Base-by-base conservation (phyloP, 2,888 invertebrate species). In the Galeopsomyia nigrocyanea region DNA sequence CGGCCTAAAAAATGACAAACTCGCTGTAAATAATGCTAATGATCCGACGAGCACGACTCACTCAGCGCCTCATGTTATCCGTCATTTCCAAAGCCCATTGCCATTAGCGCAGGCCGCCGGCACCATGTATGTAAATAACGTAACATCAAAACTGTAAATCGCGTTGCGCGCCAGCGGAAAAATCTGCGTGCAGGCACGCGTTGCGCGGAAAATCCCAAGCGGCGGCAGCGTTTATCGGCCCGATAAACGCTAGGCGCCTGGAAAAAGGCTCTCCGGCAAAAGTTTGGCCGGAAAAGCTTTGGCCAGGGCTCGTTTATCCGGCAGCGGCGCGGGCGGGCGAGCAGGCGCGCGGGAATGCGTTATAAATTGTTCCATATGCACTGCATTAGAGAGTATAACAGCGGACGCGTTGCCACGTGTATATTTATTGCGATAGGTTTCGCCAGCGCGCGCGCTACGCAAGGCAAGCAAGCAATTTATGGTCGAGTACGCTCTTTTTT, bases 361-460 rank as follows among this genome's bases (percentile, higher is more conserved):
- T 82, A 83, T 81, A 84, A 84, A 83, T 84, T 83, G 83, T 82
- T 83, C 81, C 81, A 83, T 85, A 83, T 82, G 81, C 79, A 83
- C 79, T 82, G 83, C 82, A 84, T 84, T 83, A 84, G 80, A 39
- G 7, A 81, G 82, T 53, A 72, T 67, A 80, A 80, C 79, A 78
- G 77, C 77, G 75, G 75, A 76, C 72, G 76, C 53, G 60, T 51
- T 31, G 55, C 31, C 70, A 26, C 76, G 78, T 76, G 60, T 80
- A 80, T 85, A 85, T 85, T 85, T 85, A 85, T 84, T 83, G 84
- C 84, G 82, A 85, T 85, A 83, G 84, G 82, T 84, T 85, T 80
- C 79, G 80, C 78, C 13, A 7, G 80, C 79, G 81, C 16, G 82
- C 84, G 82, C 81, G 80, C 81, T n/a, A n/a, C 5, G 26, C 26